Conservation (phyloP, 2,888 invertebrate genomes). For the Amphimallon solstitiale region DNA sequence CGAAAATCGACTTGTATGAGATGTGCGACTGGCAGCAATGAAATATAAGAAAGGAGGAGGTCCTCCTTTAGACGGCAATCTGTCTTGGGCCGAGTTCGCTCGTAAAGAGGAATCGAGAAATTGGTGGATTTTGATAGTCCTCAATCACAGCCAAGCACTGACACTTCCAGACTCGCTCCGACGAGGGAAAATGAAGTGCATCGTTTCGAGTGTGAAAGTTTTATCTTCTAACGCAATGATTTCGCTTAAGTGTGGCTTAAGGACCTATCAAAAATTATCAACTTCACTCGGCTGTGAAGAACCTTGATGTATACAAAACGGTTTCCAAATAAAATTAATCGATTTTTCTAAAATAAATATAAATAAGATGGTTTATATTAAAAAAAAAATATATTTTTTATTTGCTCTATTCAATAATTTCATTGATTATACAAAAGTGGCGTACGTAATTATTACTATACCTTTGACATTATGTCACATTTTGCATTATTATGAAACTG, state of each 20-base stretch:
- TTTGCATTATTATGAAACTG: too few relatives aligned
- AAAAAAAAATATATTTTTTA: too few relatives aligned
- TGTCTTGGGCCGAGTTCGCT: conserved; percentile 51
- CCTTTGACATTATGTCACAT: too few relatives aligned
- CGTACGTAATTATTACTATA: too few relatives aligned
- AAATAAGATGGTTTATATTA: too few relatives aligned
- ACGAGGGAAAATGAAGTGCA: conserved; percentile 34
- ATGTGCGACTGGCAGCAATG: conserved; percentile 36
- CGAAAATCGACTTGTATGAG: conserved; percentile 30
- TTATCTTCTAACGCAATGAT: conserved; percentile 26
- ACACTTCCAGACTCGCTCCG: conserved; percentile 44
- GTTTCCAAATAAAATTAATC: too few relatives aligned
- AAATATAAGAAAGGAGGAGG: conserved; percentile 34
- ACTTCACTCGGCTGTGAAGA: conserved; percentile 1
- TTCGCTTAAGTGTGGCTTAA: conserved; percentile 14
- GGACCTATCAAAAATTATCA: conserved; percentile 24
- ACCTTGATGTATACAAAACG: not conserved
- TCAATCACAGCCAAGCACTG: conserved; percentile 55
- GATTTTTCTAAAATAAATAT: too few relatives aligned
- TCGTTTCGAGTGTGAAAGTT: conserved; percentile 35
- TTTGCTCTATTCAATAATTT: too few relatives aligned
- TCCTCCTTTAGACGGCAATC: conserved; percentile 48
- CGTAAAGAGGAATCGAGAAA: conserved; percentile 56
- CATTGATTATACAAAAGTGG: too few relatives aligned
- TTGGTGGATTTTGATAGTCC: conserved; percentile 59